These are phyloP conservation scores for Smithornis capensis DNA, from an alignment of 2,113 vertebrate genomes.

Conservation along the genomic window DNA sequence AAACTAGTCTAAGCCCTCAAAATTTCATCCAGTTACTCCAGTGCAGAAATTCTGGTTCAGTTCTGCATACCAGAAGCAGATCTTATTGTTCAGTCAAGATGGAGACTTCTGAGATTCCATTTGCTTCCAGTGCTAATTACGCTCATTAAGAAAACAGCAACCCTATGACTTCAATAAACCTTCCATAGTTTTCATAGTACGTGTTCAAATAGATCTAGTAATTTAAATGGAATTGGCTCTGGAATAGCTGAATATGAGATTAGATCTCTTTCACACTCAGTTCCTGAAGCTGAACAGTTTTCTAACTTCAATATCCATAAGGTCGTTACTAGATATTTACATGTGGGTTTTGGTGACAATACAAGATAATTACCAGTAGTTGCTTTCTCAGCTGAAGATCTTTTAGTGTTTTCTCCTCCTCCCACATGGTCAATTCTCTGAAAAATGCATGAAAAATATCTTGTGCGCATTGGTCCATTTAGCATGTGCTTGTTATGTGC, in stretches of 20 bases:
- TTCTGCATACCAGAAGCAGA: background rate
- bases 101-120: background rate
- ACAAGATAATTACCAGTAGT: background rate
- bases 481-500: background rate
- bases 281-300: background rate
- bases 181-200: background rate
- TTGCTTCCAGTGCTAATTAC: background rate
- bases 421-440: background rate
- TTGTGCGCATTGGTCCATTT: background rate
- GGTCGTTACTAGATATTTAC: background rate
- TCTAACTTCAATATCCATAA: background rate
- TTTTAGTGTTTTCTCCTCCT: background rate
- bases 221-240: background rate
- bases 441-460: background rate
- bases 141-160: background rate
- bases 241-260: background rate
- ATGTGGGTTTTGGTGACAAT: background rate
- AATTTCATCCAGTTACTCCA: background rate
- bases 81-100: background rate
- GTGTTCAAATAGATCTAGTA: background rate
- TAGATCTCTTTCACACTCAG: background rate
- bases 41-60: background rate
- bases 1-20: background rate
- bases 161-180: background rate
- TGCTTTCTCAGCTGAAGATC: background rate